These are phyloP conservation scores for Mesorhabditis sp. DNA, from an alignment of 2,888 invertebrate species.

Conservation along the genomic window DNA sequence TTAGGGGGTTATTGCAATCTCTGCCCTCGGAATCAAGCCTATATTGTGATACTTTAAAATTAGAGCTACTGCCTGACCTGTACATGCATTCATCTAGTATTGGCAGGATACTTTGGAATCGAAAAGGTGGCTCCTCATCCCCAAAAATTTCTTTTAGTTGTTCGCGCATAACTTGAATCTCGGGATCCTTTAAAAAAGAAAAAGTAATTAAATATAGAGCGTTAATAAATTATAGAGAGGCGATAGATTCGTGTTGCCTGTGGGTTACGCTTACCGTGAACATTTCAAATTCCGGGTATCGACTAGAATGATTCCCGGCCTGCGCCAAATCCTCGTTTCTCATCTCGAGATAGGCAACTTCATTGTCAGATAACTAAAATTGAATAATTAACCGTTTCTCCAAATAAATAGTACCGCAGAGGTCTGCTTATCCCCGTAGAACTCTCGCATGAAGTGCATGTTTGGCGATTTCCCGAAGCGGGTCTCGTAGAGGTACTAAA, in stretches of 20 bases:
- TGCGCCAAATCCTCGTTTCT: too few relatives aligned
- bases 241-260: too few relatives aligned
- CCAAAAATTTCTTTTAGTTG: not conserved
- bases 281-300: too few relatives aligned
- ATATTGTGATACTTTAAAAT: not conserved
- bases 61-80: not conserved
- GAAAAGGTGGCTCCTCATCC: not conserved
- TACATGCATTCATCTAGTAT: not conserved
- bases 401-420: too few relatives aligned
- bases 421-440: not conserved
- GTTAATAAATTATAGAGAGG: too few relatives aligned
- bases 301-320: too few relatives aligned
- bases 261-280: too few relatives aligned
- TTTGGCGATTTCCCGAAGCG: not conserved
- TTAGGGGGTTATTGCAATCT: not conserved
- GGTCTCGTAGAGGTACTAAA: not conserved
- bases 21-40: not conserved
- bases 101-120: not conserved
- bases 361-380: too few relatives aligned
- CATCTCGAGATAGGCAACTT: too few relatives aligned
- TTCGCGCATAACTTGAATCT: not conserved
- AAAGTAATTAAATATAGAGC: too few relatives aligned
- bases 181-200: too few relatives aligned
- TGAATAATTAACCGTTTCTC: too few relatives aligned
- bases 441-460: not conserved